phyloP scores from a whole-genome alignment of 53 echinoderm and acorn worm species.

The Holothuria leucospilota region DNA sequence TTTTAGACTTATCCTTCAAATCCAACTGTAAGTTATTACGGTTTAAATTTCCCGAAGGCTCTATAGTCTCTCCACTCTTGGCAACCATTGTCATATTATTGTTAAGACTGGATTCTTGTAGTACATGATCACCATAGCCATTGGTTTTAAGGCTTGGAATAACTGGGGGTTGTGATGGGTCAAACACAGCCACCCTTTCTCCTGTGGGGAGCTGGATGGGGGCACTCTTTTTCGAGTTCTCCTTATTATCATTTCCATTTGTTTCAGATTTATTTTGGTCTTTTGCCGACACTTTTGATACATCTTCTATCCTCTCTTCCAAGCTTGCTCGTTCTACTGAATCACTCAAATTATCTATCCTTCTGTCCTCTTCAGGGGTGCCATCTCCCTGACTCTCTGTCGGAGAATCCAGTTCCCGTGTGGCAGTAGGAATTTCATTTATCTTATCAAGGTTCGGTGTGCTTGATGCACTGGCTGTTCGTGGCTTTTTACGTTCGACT shows the following conservation, averaged over 20 bases:
- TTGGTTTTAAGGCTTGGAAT: slow-evolving; percentile 37
- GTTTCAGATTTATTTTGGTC: background rate
- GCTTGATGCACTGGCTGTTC: slow-evolving; percentile 16
- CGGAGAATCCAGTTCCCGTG: background rate
- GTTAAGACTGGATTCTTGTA: slow-evolving; percentile 35
- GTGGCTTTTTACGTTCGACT: slow-evolving; percentile 26
- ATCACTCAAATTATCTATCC: slow-evolving; percentile 39
- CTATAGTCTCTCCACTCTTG: background rate
- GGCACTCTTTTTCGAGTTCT: slow-evolving; percentile 14
- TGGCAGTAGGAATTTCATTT: background rate
- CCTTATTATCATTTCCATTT: slow-evolving; percentile 8
- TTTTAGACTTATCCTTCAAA: slow-evolving; percentile 34
- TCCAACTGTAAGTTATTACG: slow-evolving; percentile 72
- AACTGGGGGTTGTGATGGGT: slow-evolving; percentile 74
- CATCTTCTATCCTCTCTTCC: slow-evolving; percentile 33
- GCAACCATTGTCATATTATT: background rate
- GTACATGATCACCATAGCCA: slow-evolving; percentile 7
- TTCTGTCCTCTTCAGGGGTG: slow-evolving; percentile 13
- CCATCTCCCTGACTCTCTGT: background rate
- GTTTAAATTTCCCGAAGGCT: slow-evolving; percentile 31
- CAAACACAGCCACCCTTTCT: slow-evolving; percentile 76
- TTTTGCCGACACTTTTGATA: background rate
- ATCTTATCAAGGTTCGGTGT: slow-evolving; percentile 33
- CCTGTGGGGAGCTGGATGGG: slow-evolving; percentile 36
- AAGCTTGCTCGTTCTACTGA: slow-evolving; percentile 33